A percentile compares a stretch with the other conserved stretches of the same genome.
Conservation (phyloP, 2,113 vertebrate species). For the Psettodes erumei region DNA sequence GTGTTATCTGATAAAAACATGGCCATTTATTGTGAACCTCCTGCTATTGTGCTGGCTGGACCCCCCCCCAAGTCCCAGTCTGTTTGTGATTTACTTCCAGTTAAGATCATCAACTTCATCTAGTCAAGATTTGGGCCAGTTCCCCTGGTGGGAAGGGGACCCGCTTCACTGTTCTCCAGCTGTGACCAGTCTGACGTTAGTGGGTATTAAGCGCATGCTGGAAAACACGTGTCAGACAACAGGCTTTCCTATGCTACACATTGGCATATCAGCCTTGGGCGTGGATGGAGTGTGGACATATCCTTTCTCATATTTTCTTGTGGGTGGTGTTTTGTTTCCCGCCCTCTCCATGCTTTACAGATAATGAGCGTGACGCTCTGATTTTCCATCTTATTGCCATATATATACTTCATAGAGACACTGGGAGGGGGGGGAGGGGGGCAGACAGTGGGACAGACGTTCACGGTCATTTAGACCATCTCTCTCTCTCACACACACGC, state of each 20-base stretch:
- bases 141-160: not conserved
- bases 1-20: slow-evolving; percentile 47
- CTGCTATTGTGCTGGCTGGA: slow-evolving; percentile 58
- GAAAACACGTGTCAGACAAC: slow-evolving; percentile 37
- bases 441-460: slow-evolving; percentile 40
- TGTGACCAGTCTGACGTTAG: slow-evolving; percentile 14
- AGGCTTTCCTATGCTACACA: slow-evolving; percentile 14
- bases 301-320: slow-evolving; percentile 40
- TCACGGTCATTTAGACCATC: slow-evolving; percentile 55
- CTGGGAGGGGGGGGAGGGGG: slow-evolving; percentile 44
- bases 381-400: slow-evolving; percentile 62
- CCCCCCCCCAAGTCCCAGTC: slow-evolving; percentile 46
- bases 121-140: slow-evolving; percentile 14
- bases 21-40: slow-evolving; percentile 36
- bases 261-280: slow-evolving; percentile 3
- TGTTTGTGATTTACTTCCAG: slow-evolving; percentile 56
- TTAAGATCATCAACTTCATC: slow-evolving; percentile 50
- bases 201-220: slow-evolving; percentile 23
- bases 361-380: slow-evolving; percentile 41
- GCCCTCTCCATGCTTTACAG: slow-evolving; percentile 18
- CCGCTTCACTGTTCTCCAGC: slow-evolving; percentile 12
- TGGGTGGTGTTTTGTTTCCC: slow-evolving; percentile 27
- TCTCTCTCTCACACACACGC: slow-evolving; percentile 55
- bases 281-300: slow-evolving; percentile 20
- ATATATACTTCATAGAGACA: slow-evolving; percentile 62